Conservation (phyloP, 2,797 vertebrate species). For the Tachyglossus aculeatus region DNA sequence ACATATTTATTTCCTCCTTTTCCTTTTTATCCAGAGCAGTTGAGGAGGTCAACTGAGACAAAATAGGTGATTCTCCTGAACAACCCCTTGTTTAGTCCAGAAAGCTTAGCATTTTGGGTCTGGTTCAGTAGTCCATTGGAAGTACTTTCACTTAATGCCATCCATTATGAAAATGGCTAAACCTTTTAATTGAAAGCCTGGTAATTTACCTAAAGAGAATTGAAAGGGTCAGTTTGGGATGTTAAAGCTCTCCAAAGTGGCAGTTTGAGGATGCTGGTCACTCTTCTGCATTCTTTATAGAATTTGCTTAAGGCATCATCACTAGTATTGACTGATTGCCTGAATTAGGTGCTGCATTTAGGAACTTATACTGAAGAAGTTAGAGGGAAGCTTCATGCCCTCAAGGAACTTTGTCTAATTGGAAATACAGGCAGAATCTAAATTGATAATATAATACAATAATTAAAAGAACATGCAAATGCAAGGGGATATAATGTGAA, state of each 20-base stretch:
- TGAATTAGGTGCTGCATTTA: no score
- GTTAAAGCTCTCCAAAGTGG: not conserved
- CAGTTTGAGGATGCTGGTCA: no score
- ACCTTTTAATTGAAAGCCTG: constrained; percentile 10
- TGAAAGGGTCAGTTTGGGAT: not conserved
- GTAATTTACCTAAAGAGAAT: not conserved
- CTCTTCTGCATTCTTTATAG: not conserved
- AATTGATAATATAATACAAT: no score
- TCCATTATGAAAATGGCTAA: not conserved
- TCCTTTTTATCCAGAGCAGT: constrained; percentile 4
- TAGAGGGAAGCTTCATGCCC: no score
- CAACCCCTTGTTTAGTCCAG: not conserved
- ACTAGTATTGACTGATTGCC: no score
- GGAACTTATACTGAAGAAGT: no score
- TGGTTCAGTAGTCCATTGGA: not conserved
- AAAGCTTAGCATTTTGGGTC: not conserved
- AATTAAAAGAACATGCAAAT: no score
- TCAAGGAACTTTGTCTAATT: no score
- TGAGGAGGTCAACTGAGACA: constrained; percentile 20
- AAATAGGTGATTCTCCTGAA: not conserved
- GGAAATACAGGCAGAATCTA: no score
- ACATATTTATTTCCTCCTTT: not conserved
- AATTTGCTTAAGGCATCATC: no score
- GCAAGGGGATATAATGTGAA: no score
- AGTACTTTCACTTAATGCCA: not conserved